Evolutionary conservation across 2,888 invertebrate genomes (phyloP), one percentile per base, ranked within the genome.

Genomic region (Eledone cirrhosa): DNA sequence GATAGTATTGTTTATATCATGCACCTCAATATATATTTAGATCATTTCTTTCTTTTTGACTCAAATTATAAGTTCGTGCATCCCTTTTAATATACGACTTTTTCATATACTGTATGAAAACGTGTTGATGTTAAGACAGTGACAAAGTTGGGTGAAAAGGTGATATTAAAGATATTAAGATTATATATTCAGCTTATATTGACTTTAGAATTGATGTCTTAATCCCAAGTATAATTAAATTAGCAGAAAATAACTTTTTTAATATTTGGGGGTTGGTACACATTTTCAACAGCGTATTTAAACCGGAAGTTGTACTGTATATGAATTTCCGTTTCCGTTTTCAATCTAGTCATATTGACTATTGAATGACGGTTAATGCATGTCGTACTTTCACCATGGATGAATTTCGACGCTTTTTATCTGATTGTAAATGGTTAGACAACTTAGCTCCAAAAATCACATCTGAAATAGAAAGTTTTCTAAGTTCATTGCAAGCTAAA

Each of bases 401-500:
- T n/a, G 72, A 72, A 72, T 41, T 72, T 72, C 72, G 72, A 4
- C 72, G 72, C n/a, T 72, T 41, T 41, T 14, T 72, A n/a, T 31
- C 72, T 41, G 72, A 72, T 41, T n/a, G n/a, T 4, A 72, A 72
- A 72, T 72, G 72, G 72, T 4, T 72, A 72, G 72, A 72, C 31
- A 41, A 31, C 41, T 72, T 72, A n/a, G 31, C 72, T n/a, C 33
- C 41, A 22, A 72, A 72, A 29, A 41, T 41, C 24, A 22, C 5
- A 3, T 41, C 31, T n/a, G 72, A 72, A 72, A n/a, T 72, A 24
- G 72, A 72, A 41, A 72, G 41, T 72, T 72, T 41, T 72, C 22
- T 72, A 29, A 31, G 72, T 72, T 72, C 72, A n/a, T 41, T 41
- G 72, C 72, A 72, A 31, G 22, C 72, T 13, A 81, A 86, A 78